Base-by-base conservation (phyloP, 1,140 invertebrate genomes). In the Conus ventricosus region DNA sequence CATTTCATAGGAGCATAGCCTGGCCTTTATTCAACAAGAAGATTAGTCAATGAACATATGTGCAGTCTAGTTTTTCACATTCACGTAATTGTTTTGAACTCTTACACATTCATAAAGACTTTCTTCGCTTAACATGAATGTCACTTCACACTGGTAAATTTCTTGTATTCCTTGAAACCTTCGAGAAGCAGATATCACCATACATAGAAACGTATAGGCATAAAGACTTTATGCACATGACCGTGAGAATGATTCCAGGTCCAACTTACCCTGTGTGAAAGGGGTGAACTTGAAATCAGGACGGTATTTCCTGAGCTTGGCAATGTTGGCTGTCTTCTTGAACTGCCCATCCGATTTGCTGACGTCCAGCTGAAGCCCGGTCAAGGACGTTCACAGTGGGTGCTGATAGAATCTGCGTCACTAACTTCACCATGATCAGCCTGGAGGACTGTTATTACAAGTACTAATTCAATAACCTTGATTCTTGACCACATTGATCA, bases 311-410 rank as follows among this genome's bases (percentile, higher is more conserved):
- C 98, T 95, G 0, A 99, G 96, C 95, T 99, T 99, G 0, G 95
- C 96, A 96, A 99, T 99, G 86, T 98, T 99, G 0, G 99, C 99
- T 0, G 99, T 99, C 95, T 99, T 99, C 95, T 99, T 99, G 93
- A 97, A 98, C 95, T 99, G 99, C 0, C 99, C 99, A 96, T 99
- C 99, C 0, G 98, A 97, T 94, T 98, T 98, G 4, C 96, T 96
- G 0, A 97, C 97, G 95, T 99, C 98, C 95, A 97, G 99, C 76
- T 95, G 84, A 84, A 15, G 78, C 23, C 11, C 55, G 23, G 71
- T 92, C 78, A 90, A 91, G 89, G 87, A 82, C 53, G 39, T 13
- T 39, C 39, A 39, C 39, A 39, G 39, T 39, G 39, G 39, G 39
- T 39, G 39, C 39, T 1, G 39, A 39, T 39, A 39, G 39, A 39